Conservation (phyloP, 1,140 invertebrate species). For the Aphelenchoides fujianensis region DNA sequence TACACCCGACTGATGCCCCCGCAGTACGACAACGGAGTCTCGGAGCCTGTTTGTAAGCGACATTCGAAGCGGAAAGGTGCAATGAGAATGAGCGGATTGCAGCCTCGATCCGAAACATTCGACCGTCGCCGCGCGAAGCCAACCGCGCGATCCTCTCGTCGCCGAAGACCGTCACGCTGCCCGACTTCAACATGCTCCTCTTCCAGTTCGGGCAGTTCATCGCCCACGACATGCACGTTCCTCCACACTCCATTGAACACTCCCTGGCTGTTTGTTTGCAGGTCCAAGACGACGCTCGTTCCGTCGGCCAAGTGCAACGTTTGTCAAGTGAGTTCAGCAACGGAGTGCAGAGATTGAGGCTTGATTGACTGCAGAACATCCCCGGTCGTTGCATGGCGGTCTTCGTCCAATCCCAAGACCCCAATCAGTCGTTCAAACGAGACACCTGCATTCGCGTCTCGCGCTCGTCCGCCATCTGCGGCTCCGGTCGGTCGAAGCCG, state of each 20-base stretch:
- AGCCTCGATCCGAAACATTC: conserved; percentile 44
- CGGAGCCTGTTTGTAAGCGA: conserved; percentile 59
- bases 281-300: conserved; percentile 59
- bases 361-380: conserved; percentile 55
- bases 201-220: conserved; percentile 63
- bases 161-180: conserved; percentile 43
- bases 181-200: conserved; percentile 56
- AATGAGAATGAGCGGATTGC: too few species aligned
- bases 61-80: too few species aligned
- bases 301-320: conserved; percentile 62
- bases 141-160: conserved; percentile 54
- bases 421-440: conserved; percentile 53
- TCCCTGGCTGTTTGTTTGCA: neutral
- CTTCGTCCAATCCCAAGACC: conserved; percentile 45
- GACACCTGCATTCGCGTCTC: conserved; percentile 58
- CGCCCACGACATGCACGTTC: conserved; percentile 48
- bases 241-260: neutral
- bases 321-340: conserved; percentile 33
- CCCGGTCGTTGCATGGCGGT: conserved; percentile 59
- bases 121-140: conserved; percentile 54
- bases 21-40: conserved; percentile 59
- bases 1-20: conserved; percentile 51
- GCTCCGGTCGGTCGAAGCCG: conserved; percentile 57
- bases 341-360: neutral
- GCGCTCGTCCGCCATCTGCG: conserved; percentile 60